Conservation (phyloP, 2,113 vertebrate species). For the Gallinago jamesoni region DNA sequence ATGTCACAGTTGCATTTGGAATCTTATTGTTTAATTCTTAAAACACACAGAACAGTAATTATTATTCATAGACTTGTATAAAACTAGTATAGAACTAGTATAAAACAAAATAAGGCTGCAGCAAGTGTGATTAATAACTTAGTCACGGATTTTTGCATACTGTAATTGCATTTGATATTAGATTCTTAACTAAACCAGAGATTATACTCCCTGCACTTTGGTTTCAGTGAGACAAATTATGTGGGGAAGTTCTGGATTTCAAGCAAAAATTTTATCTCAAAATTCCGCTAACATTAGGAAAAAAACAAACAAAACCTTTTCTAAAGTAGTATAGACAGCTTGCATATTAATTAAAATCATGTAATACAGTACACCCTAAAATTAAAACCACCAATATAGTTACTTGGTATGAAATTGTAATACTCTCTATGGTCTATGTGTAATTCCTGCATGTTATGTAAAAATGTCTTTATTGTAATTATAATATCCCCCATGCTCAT, state of each 20-base stretch:
- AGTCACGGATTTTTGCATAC: neutral
- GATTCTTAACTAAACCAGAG: neutral
- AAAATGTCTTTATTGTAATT: neutral
- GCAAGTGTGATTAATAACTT: neutral
- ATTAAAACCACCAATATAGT: neutral
- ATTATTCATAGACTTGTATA: neutral
- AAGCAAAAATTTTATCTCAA: neutral
- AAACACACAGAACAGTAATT: neutral
- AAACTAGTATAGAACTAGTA: neutral
- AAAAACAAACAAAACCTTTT: neutral
- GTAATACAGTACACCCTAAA: neutral
- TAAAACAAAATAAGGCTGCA: neutral
- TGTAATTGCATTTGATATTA: neutral
- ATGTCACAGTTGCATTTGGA: neutral
- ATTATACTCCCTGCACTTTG: neutral
- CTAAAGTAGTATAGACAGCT: neutral
- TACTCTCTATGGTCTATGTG: neutral
- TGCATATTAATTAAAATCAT: neutral
- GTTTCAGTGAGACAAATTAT: neutral
- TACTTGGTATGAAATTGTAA: neutral
- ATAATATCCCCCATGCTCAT: neutral
- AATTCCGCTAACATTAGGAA: neutral
- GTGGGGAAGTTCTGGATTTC: neutral
- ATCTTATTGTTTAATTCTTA: neutral
- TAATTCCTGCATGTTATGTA: neutral